Evolutionary conservation across 2,888 invertebrate genomes (phyloP), one percentile per base, ranked within the genome.

Genomic region (Cosmopolites sordidus): DNA sequence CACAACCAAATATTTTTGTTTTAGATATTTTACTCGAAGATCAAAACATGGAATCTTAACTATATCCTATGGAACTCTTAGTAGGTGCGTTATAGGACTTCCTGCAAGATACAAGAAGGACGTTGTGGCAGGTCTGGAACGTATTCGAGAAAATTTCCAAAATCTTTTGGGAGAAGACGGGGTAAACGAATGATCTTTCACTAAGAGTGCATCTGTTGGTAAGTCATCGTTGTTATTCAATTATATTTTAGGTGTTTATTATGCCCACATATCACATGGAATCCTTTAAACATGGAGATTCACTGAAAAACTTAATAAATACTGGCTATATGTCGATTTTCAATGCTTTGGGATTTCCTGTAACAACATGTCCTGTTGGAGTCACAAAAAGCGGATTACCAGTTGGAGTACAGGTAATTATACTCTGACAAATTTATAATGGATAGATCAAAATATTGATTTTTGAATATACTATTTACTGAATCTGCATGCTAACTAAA

Each of bases 281-380:
- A 43, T 88, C 89, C 0, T 81, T 83, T 50, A 78, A 82, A 60
- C 87, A 87, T 69, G 80, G 83, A 64, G 80, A 86, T 59, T 79
- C 84, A 15, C 77, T 82, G 59, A 78, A 81, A 60, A 83, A 82
- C 66, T 76, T 87, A 42, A 77, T 86, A 45, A 87, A 91, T 75
- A 83, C 83, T 64, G 81, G 84, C 16, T 92, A 91, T 69, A 80
- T 89, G 66, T 86, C 84, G 5, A 82, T 92, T 57, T 92, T 92
- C 72, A 93, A 92, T 69, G 81, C 86, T 1, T 73, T 92, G 11
- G 91, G 89, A 2, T 73, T 92, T 48, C 93, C 93, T 0, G 89
- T 86, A 0, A 92, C 92, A 0, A 87, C 88, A 58, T 90, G 89
- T 62, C 92, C 92, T 3, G 77, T 92, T 48, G 89, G 87, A 1